Base-by-base conservation (phyloP, 2,113 vertebrate species). In the Chitala chitala region DNA sequence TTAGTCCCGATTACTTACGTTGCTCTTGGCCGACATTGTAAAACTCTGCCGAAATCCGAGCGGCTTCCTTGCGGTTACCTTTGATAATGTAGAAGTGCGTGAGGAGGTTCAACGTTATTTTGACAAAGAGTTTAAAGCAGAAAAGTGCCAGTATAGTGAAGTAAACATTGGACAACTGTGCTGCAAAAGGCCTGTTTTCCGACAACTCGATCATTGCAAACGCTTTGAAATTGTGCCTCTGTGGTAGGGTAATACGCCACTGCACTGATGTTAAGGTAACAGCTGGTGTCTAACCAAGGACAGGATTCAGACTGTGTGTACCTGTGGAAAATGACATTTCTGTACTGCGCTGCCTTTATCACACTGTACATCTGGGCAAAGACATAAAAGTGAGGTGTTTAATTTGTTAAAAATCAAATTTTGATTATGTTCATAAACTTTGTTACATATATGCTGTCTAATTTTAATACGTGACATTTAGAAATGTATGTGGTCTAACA, bases 81-180 rank as follows among this genome's bases (percentile, higher is more conserved):
- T 94, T 94, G 79, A 99, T 91, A 38, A 98, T 93, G 86, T 98
- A 99, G 90, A 98, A 96, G 82, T 98, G 94, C 33, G 95, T 94
- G 29, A 99, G 93, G 77, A 98, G 90, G 84, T 94, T 96, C 0
- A 99, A 94, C 79, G 95, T 95, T 79, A 99, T 95, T 89, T 96
- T 98, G 78, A 99, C 91, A 78, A 98, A 98, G 70, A 99, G 92
- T 77, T 98, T 99, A 83, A 98, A 99, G 84, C 95, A 98, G 86
- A 99, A 99, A 73, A 99, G 94, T 0, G 94, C 94, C 78, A 98
- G 90, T 80, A 99, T 99, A 38, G 95, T 98, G 81, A 99, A 91
- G 89, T 99, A 99, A 87, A 96, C 95, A 85, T 95, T 96, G 81
- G 94, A 94, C 80, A 98, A 83, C 84, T 94, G 94, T 73, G 90